These are phyloP conservation scores for Limnothrissa miodon DNA, from an alignment of 2,113 vertebrate genomes.

Conservation along the genomic window DNA sequence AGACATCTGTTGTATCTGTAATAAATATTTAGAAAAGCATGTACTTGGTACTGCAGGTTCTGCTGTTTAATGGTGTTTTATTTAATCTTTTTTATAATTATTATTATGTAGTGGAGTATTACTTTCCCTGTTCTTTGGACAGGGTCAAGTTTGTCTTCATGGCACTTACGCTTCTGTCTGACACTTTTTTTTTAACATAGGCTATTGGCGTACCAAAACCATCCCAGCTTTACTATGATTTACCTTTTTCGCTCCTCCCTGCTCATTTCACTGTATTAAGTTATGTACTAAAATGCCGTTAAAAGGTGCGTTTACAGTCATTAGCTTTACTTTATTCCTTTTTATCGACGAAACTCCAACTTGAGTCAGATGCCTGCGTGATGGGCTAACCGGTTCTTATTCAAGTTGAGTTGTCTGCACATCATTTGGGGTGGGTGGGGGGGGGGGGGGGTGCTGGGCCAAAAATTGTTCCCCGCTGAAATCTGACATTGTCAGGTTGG, in stretches of 20 bases:
- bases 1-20: constrained; percentile 97
- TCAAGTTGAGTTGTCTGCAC: background rate
- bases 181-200: constrained; percentile 63
- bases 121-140: constrained; percentile 70
- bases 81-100: constrained; percentile 71
- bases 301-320: constrained; percentile 65
- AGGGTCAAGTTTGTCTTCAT: constrained; percentile 53
- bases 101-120: constrained; percentile 73
- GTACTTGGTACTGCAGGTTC: constrained; percentile 87
- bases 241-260: constrained; percentile 54
- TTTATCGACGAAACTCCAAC: background rate
- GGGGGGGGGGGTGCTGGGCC: background rate
- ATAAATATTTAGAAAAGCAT: constrained; percentile 97
- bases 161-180: constrained; percentile 65
- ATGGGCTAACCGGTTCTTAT: background rate
- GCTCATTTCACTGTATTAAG: constrained; percentile 53
- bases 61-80: constrained; percentile 82
- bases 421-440: background rate
- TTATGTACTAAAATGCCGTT: constrained; percentile 42
- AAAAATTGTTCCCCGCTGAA: background rate
- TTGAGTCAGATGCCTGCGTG: background rate
- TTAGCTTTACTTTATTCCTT: constrained; percentile 44
- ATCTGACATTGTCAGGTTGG: constrained; percentile 14
- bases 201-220: constrained; percentile 73
- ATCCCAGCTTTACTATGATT: constrained; percentile 65